Evolutionary conservation across 2,888 invertebrate genomes (phyloP), one percentile per base, ranked within the genome.

Genomic region (Aspidiotus destructor): DNA sequence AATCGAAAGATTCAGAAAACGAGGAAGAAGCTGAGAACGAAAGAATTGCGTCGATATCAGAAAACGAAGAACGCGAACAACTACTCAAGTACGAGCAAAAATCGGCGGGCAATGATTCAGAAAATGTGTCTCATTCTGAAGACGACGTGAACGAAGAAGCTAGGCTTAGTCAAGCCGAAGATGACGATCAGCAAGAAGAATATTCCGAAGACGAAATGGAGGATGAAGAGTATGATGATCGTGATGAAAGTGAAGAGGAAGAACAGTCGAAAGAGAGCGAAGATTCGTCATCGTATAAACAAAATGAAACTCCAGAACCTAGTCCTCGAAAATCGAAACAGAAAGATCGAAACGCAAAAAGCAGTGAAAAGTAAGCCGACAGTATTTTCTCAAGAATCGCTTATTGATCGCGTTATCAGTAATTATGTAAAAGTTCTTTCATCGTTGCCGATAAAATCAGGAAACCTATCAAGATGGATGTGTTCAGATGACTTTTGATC

Each of bases 1-100:
- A 88, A 77, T 89, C 89, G 73, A 90, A 91, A 79, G 87, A 90
- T 76, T 89, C 89, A 54, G 87, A 86, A 73, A 71, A 72, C 41
- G 72, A 71, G 7, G 72, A 67, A 16, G 71, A 71, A 48, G 68
- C 64, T n/a, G 70, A 71, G 58, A 72, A 71, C 40, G 41, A 63
- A 63, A 60, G 69, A 63, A 28, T 44, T 2, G 28, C 28, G 28
- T 28, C 28, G 28, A 28, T 28, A 28, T 89, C 89, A 55, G 87
- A 86, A 73, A 71, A 73, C 17, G 72, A 71, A 5, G 72, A 67
- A 71, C 70, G 41, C 64, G 64, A 13, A 70, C 70, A 60, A 71
- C 70, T 15, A 28, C 52, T 63, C 54, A 69, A 61, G 28, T 44
- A 2, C 7, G 63, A 63, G 40, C 41, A 63, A 52, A 53, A 63